A percentile compares a stretch with the other conserved stretches of the same genome.
phyloP scores from a whole-genome alignment of 2,797 vertebrate species.

The Danio tinwini region DNA sequence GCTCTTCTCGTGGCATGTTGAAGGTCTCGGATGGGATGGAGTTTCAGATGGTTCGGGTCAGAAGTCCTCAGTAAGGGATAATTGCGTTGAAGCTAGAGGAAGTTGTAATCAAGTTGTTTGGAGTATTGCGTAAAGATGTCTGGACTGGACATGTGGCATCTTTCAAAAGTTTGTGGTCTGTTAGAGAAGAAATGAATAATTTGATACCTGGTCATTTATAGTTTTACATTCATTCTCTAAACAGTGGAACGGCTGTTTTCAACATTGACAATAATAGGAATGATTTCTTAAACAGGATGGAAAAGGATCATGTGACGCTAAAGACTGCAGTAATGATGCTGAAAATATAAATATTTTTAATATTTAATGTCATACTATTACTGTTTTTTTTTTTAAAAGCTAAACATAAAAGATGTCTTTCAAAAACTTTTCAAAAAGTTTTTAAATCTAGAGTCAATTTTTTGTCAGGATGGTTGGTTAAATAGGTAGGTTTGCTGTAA shows the following conservation, averaged over 20 bases:
- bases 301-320: neutral
- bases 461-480: neutral
- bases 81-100: conserved; percentile 27
- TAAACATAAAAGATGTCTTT: neutral
- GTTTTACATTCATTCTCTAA: too few relatives aligned
- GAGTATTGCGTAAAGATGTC: neutral
- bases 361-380: too few relatives aligned
- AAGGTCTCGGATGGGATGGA: conserved; percentile 77
- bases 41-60: conserved; percentile 65
- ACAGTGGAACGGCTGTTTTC: too few relatives aligned
- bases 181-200: neutral
- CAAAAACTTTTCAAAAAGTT: too few relatives aligned
- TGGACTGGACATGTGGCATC: neutral
- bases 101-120: conserved; percentile 17
- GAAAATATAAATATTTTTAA: neutral
- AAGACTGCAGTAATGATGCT: neutral
- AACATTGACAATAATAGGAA: neutral
- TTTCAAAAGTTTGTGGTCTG: neutral
- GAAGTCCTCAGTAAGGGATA: conserved; percentile 41
- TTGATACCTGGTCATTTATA: neutral
- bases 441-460: neutral
- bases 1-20: conserved; percentile 80
- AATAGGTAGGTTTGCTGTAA: neutral
- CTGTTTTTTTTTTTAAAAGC: too few relatives aligned
- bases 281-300: neutral